Evolutionary conservation across 2,113 vertebrate species (phyloP).

Genomic region (Solenodon paradoxus): DNA sequence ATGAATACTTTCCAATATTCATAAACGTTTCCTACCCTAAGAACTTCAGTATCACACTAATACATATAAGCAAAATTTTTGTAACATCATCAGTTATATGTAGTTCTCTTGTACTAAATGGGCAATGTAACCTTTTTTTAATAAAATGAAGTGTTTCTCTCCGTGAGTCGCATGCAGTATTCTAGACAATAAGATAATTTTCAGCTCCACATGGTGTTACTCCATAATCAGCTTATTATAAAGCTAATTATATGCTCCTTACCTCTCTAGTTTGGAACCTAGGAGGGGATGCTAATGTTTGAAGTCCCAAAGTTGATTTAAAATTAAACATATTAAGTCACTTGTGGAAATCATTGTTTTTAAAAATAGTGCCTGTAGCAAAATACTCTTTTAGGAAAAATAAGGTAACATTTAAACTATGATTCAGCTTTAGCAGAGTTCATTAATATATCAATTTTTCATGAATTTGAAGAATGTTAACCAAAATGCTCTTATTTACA

Average conservation of each 20-base stretch:
- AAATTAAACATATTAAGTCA: neutral
- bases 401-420: neutral
- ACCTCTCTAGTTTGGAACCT: slow-evolving; percentile 6
- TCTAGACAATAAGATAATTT: slow-evolving; percentile 13
- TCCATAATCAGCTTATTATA: slow-evolving; percentile 25
- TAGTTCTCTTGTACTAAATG: neutral
- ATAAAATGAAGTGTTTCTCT: neutral
- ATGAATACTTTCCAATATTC: slow-evolving; percentile 33
- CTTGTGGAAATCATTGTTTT: neutral
- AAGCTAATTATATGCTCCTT: slow-evolving; percentile 38
- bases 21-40: slow-evolving; percentile 18
- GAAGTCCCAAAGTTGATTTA: neutral
- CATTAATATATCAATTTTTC: neutral
- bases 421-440: neutral
- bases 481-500: neutral
- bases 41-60: slow-evolving; percentile 2
- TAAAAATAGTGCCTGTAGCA: neutral
- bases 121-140: neutral
- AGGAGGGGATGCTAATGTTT: neutral
- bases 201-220: neutral
- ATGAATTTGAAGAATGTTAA: neutral
- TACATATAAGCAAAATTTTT: neutral
- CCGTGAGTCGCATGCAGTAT: neutral
- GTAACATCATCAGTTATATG: neutral
- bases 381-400: neutral